phyloP scores from a whole-genome alignment of 1,140 invertebrate genomes.

The Anastrepha obliqua region DNA sequence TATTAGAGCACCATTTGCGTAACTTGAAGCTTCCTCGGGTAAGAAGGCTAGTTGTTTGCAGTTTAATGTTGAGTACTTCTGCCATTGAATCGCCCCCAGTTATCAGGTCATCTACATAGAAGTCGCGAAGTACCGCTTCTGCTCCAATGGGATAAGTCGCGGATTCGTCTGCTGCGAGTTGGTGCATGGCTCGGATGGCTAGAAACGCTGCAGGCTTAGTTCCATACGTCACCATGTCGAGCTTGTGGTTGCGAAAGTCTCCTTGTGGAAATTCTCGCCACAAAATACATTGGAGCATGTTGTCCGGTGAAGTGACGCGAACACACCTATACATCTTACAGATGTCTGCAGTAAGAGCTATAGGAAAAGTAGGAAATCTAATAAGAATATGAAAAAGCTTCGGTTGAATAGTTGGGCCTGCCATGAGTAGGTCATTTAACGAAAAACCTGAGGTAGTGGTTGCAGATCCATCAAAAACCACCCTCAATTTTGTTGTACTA shows the following conservation, averaged over 20 bases:
- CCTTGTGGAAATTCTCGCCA: slow-evolving; percentile 66
- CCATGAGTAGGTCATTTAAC: too few relatives aligned
- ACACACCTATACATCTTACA: background rate
- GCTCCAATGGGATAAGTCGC: too few relatives aligned
- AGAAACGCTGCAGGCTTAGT: slow-evolving; percentile 70
- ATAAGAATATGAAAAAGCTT: background rate
- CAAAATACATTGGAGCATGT: slow-evolving; percentile 69
- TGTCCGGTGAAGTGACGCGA: background rate
- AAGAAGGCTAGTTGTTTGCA: too few relatives aligned
- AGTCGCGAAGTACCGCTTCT: too few relatives aligned
- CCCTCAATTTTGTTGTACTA: too few relatives aligned
- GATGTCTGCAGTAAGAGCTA: background rate
- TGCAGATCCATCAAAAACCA: too few relatives aligned
- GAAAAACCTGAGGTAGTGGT: too few relatives aligned
- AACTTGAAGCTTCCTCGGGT: too few relatives aligned
- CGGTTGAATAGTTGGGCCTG: too few relatives aligned
- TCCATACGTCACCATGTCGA: slow-evolving; percentile 70
- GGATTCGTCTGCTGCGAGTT: slow-evolving; percentile 65
- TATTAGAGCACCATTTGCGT: slow-evolving; percentile 63
- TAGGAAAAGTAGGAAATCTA: background rate
- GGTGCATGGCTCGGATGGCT: slow-evolving; percentile 65
- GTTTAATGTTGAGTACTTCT: background rate
- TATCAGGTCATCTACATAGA: too few relatives aligned
- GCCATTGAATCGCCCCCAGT: too few relatives aligned
- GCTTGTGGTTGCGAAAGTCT: slow-evolving; percentile 55